phyloP scores from a whole-genome alignment of 2,888 invertebrate species.

The Rhagophthalmus giganteus region DNA sequence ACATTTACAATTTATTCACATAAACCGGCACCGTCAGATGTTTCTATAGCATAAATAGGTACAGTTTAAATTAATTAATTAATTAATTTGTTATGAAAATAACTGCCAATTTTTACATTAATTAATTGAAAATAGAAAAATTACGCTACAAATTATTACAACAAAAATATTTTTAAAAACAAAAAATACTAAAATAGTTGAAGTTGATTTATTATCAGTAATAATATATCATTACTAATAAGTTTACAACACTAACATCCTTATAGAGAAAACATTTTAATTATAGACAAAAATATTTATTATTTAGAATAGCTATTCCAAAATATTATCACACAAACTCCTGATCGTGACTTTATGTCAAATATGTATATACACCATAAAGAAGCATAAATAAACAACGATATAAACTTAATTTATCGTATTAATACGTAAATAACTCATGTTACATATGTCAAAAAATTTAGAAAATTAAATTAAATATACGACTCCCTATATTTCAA shows the following conservation, averaged over 20 bases:
- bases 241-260: constrained; percentile 24
- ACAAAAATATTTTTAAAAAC: background rate
- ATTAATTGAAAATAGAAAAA: background rate
- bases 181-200: background rate
- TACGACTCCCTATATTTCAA: no score
- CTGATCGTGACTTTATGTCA: constrained; percentile 20
- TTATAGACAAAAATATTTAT: constrained; percentile 37
- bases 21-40: no score
- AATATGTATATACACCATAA: constrained; percentile 12
- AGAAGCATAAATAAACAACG: constrained; percentile 15
- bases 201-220: constrained; percentile 21
- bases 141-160: background rate
- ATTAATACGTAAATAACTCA: constrained; percentile 17
- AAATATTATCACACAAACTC: constrained; percentile 35
- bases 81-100: background rate
- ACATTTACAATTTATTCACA: no score
- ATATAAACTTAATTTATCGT: constrained; percentile 7
- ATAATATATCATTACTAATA: constrained; percentile 20
- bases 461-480: constrained; percentile 9
- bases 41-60: no score
- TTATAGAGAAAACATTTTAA: constrained; percentile 19
- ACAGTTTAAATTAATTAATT: background rate
- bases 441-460: constrained; percentile 10
- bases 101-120: background rate
- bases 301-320: constrained; percentile 36